Evolutionary conservation across 2,797 vertebrate species (phyloP).

Genomic region (Podargus strigoides): DNA sequence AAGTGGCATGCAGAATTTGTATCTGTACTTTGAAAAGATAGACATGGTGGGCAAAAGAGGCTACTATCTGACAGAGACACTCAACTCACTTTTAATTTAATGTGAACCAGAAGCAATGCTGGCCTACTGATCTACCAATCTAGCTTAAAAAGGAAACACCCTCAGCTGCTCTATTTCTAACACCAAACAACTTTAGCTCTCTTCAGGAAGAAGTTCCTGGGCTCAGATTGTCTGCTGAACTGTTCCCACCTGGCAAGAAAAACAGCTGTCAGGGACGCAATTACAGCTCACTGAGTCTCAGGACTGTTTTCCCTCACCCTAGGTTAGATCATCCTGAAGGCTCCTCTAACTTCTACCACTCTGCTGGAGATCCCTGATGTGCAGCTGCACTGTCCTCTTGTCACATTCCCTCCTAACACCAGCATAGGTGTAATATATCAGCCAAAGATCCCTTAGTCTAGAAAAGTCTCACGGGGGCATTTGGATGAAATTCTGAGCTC

Average conservation of each 20-base stretch:
- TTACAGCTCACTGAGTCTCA: background rate
- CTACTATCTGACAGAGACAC: background rate
- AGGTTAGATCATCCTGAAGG: slow-evolving; percentile 2
- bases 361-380: background rate
- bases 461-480: accelerated
- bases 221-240: slow-evolving; percentile 1
- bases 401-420: background rate
- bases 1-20: background rate
- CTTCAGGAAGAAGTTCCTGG: slow-evolving; percentile 7
- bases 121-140: background rate
- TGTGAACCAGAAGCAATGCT: background rate
- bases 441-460: accelerated
- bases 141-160: background rate
- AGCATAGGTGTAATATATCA: background rate
- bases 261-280: background rate
- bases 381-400: background rate
- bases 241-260: slow-evolving; percentile 6
- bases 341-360: background rate
- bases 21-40: background rate
- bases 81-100: background rate
- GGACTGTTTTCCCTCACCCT: background rate
- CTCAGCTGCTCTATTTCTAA: background rate
- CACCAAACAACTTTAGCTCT: background rate
- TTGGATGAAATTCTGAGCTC: background rate
- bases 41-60: background rate